Base-by-base conservation (phyloP, 2,113 vertebrate species). In the Melanostigma gelatinosum region DNA sequence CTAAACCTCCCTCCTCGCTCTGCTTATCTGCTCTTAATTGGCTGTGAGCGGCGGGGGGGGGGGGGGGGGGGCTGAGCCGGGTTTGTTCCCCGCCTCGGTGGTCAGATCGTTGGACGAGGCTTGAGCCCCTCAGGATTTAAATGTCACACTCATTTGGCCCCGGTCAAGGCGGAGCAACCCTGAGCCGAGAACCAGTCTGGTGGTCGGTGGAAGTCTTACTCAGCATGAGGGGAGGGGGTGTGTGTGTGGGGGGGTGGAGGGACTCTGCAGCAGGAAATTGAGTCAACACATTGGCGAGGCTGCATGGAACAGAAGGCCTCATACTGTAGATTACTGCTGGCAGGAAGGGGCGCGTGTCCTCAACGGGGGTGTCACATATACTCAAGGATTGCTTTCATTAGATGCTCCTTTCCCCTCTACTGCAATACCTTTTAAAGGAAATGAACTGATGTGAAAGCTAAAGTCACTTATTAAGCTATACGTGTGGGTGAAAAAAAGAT, bases 21-120 rank as follows among this genome's bases (percentile, higher is more conserved):
- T 63, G 83, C 83, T 93, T 87, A 88, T 92, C 90, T 85, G 73
- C 71, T 80, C 46, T 77, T 93, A 92, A 93, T 91, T 94, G 91
- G 83, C 83, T 78, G 83, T 32, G 54, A 62, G 76, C 2, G 12
- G 69, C n/a, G 0, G 76, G 0, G n/a, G 40, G 65, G 46, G n/a
- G 1, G 70, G 72, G n/a, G 40, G 65, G 46, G n/a, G 1, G 70
- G 72, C 72, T 15, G 34, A 70, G 72, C 38, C 34, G 29, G 69
- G 29, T 9, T 36, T 1, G 76, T 63, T 79, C 74, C 80, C 46
- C 34, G 82, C 82, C 54, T 80, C n/a, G 24, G 67, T 46, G 74
- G 66, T 84, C 81, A 71, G 79, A 88, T 88, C 48, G 7, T 40
- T 66, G 82, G 77, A 88, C 20, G 8, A 85, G 64, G 78, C 63